Percentiles rank a stretch among this genome's conserved stretches.
phyloP scores from a whole-genome alignment of 2,113 vertebrate species.

The Chaetodon trifascialis region DNA sequence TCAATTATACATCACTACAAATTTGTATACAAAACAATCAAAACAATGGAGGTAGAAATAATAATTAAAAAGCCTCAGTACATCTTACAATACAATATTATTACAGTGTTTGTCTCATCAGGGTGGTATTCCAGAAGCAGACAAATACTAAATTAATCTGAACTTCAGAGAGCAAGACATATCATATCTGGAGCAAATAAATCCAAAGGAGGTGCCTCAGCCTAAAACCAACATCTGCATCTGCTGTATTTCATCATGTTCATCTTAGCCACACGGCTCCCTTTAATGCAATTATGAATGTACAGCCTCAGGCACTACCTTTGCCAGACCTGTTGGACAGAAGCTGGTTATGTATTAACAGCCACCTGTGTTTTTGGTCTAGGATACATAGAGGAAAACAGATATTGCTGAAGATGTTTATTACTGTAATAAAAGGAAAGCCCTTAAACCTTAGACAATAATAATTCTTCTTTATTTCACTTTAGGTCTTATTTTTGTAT shows the following conservation, averaged over 20 bases:
- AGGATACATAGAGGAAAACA: not conserved
- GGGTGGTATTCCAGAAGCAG: not conserved
- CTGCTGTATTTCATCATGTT: conserved; percentile 5
- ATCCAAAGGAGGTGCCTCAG: not conserved
- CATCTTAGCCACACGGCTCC: conserved; percentile 17
- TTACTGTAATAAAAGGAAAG: not conserved
- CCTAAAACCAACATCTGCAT: not conserved
- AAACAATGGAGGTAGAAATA: too few species aligned
- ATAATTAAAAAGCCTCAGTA: too few species aligned
- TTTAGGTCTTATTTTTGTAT: not conserved
- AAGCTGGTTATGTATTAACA: conserved; percentile 9
- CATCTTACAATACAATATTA: too few species aligned
- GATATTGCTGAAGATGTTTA: not conserved
- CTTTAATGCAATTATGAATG: conserved; percentile 47
- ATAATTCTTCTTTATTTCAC: not conserved
- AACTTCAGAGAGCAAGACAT: not conserved
- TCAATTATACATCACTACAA: not conserved
- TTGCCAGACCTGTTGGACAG: conserved; percentile 38
- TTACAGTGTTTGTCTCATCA: not conserved
- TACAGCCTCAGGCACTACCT: conserved; percentile 32
- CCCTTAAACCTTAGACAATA: not conserved
- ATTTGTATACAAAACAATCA: not conserved
- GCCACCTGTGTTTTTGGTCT: not conserved
- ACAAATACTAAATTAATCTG: not conserved
- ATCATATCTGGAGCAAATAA: not conserved